These are phyloP conservation scores for Hydrozoanthus gracilis DNA, from an alignment of 92 coral and sea anemone species.

Conservation along the genomic window DNA sequence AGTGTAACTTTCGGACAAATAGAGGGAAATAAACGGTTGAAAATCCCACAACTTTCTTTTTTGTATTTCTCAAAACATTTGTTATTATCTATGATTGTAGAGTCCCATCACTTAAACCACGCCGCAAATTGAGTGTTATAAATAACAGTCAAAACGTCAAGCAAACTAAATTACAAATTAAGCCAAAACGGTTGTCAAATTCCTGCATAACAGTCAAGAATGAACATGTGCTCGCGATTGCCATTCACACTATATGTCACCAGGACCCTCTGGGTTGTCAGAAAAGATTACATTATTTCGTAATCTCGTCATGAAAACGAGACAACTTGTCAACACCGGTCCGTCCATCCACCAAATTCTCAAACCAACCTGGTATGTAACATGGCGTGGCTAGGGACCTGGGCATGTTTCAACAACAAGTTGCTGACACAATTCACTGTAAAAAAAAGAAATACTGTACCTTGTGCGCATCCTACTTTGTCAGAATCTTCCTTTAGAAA, in stretches of 20 bases:
- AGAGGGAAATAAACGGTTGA: no score
- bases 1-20: no score
- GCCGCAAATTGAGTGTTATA: not conserved
- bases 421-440: not conserved
- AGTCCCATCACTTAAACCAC: not conserved
- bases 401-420: not conserved
- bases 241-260: not conserved
- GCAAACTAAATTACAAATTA: constrained; percentile 2
- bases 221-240: not conserved
- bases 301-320: constrained; percentile 28
- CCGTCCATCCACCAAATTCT: not conserved
- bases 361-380: constrained; percentile 23
- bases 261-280: constrained; percentile 1
- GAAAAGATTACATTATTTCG: constrained; percentile 17
- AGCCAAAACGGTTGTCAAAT: not conserved
- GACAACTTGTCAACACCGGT: not conserved
- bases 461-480: not conserved
- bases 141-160: not conserved
- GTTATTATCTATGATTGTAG: no score
- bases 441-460: not conserved
- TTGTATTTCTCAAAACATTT: no score
- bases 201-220: not conserved
- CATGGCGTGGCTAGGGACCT: constrained; percentile 11
- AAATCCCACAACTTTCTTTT: no score
- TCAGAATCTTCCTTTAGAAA: not conserved